Percentiles rank a stretch among this genome's conserved stretches.
phyloP scores from a whole-genome alignment of 2,888 invertebrate species.

The Mimas tiliae region DNA sequence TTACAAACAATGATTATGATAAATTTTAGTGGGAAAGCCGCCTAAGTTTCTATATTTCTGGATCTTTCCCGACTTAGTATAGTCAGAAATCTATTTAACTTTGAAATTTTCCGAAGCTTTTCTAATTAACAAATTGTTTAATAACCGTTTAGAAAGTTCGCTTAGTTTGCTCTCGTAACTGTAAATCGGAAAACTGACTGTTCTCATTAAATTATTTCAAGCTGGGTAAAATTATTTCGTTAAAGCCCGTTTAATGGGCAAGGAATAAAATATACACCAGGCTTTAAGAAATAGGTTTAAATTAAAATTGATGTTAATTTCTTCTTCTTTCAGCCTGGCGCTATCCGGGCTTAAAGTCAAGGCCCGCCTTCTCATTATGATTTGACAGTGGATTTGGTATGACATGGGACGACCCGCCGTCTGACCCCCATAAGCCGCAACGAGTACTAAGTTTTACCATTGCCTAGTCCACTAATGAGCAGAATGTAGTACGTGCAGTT shows the following conservation, averaged over 20 bases:
- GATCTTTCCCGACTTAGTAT: not conserved
- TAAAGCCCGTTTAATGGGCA: not conserved
- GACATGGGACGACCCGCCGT: too few species aligned
- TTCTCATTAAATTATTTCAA: conserved; percentile 9
- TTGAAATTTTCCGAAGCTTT: conserved; percentile 12
- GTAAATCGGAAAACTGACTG: conserved; percentile 16
- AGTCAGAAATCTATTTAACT: conserved; percentile 8
- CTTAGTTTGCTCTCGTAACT: not conserved
- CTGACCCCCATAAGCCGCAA: too few species aligned
- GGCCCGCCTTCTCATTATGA: too few species aligned
- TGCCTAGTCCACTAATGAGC: too few species aligned
- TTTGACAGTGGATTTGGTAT: too few species aligned
- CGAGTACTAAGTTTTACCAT: too few species aligned
- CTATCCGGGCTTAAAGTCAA: too few species aligned
- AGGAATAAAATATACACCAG: not conserved
- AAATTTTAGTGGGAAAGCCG: not conserved
- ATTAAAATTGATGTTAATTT: not conserved
- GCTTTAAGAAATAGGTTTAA: not conserved
- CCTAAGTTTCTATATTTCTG: not conserved
- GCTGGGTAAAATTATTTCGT: conserved; percentile 2
- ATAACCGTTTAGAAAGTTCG: conserved; percentile 14
- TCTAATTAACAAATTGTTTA: conserved; percentile 22
- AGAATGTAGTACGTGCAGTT: too few species aligned
- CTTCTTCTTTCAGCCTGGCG: too few species aligned
- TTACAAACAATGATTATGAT: not conserved